phyloP scores from a whole-genome alignment of 1,140 invertebrate genomes.

The Mycetomoellerius zeteki region DNA sequence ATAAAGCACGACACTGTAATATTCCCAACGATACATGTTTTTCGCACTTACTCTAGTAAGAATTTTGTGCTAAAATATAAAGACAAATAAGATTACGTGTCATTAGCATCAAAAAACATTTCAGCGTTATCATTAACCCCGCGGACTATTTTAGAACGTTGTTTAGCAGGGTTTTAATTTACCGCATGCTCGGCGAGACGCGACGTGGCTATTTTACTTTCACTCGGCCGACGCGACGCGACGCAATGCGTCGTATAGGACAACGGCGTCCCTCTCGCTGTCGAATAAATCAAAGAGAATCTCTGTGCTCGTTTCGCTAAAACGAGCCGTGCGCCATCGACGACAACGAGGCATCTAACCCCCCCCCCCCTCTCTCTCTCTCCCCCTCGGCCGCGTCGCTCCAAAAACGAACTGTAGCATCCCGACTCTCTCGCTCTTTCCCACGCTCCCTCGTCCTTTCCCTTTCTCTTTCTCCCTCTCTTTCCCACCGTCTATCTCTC shows the following conservation, averaged over 20 bases:
- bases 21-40: background rate
- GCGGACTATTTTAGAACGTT: conserved; percentile 4
- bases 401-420: conserved; percentile 29
- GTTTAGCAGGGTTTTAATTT: conserved; percentile 9
- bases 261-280: background rate
- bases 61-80: background rate
- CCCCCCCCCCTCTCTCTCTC: background rate
- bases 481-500: background rate
- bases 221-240: conserved; percentile 21
- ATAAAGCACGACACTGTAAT: background rate
- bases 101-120: background rate
- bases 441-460: conserved; percentile 28
- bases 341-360: conserved; percentile 7
- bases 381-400: background rate
- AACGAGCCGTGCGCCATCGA: background rate
- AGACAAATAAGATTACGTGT: background rate
- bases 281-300: conserved; percentile 4
- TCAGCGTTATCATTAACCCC: background rate
- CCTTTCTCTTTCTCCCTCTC: conserved; percentile 39
- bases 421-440: conserved; percentile 3
- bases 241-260: background rate
- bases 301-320: background rate
- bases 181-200: background rate
- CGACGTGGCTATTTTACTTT: conserved; percentile 35
- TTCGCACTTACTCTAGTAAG: no score